Conservation (phyloP, 2,888 invertebrate genomes). For the Eristalinus sepulchralis region DNA sequence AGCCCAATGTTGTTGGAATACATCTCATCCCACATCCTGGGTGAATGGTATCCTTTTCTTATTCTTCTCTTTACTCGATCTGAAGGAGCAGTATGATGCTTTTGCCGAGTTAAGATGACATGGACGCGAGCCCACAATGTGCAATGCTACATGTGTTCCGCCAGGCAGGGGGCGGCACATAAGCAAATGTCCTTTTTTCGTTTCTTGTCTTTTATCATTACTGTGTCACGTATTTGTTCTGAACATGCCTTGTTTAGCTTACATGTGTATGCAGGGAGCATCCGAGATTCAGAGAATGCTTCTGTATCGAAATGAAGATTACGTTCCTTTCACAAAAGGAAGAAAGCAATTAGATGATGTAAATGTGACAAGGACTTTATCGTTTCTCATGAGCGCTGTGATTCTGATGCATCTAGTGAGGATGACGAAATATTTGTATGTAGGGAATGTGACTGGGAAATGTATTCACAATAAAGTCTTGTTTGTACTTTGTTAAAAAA, state of each 20-base stretch:
- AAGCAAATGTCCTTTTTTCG: neutral
- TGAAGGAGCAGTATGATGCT: neutral
- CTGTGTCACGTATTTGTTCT: neutral
- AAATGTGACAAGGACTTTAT: neutral
- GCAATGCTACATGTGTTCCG: neutral
- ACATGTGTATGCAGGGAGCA: neutral
- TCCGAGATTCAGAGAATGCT: neutral
- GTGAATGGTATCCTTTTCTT: neutral
- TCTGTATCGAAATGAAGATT: neutral
- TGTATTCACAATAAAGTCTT: too few species aligned
- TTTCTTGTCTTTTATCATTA: neutral
- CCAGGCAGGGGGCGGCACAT: neutral
- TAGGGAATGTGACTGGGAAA: too few species aligned
- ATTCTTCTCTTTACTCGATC: neutral
- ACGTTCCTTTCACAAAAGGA: neutral
- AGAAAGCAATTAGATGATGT: neutral
- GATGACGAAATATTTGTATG: too few species aligned
- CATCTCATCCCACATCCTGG: conserved; percentile 20
- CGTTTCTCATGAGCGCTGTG: neutral
- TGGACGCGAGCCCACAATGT: neutral
- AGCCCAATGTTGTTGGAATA: neutral
- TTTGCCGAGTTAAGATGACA: neutral
- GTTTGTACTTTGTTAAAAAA: too few species aligned
- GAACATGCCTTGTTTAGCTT: neutral
- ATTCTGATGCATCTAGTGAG: neutral